Percentiles rank a stretch among this genome's conserved stretches.
Evolutionary conservation across 2,888 invertebrate genomes (phyloP).

Genomic region (Cheilosia vernalis): DNA sequence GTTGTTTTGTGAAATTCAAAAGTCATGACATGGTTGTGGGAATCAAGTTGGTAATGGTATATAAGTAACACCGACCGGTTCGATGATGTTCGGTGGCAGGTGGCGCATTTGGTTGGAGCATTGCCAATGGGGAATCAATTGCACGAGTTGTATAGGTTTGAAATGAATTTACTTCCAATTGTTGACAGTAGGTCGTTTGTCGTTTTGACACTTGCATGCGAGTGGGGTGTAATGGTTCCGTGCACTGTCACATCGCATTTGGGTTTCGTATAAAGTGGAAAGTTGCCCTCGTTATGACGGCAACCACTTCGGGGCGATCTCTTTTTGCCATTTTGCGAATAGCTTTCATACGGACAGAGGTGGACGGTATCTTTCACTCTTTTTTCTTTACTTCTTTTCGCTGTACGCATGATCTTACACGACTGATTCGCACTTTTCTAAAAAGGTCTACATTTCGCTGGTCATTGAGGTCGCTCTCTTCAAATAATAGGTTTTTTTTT

Average conservation of each 20-base stretch:
- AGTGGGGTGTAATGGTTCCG: conserved; percentile 17
- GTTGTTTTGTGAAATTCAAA: conserved; percentile 49
- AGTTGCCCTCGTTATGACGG: too few relatives aligned
- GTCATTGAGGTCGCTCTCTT: too few relatives aligned
- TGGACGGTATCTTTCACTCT: too few relatives aligned
- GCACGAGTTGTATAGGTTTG: conserved; percentile 5
- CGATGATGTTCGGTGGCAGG: conserved; percentile 11
- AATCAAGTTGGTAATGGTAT: conserved; percentile 20
- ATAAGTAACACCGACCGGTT: conserved; percentile 2
- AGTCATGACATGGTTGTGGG: conserved; percentile 43
- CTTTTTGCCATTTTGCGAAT: too few relatives aligned
- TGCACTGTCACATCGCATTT: background rate
- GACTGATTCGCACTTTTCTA: too few relatives aligned
- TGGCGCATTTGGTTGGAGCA: conserved; percentile 5
- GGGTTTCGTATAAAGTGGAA: background rate
- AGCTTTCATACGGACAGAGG: too few relatives aligned
- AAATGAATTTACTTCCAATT: conserved; percentile 59
- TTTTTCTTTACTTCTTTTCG: too few relatives aligned
- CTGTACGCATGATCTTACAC: too few relatives aligned
- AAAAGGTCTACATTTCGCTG: too few relatives aligned
- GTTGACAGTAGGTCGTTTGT: conserved; percentile 42
- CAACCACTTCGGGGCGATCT: too few relatives aligned
- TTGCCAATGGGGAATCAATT: conserved; percentile 49
- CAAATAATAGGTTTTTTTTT: too few relatives aligned
- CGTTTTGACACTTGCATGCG: conserved; percentile 40